Conservation (phyloP, 2,113 vertebrate species). For the Ondatra zibethicus region DNA sequence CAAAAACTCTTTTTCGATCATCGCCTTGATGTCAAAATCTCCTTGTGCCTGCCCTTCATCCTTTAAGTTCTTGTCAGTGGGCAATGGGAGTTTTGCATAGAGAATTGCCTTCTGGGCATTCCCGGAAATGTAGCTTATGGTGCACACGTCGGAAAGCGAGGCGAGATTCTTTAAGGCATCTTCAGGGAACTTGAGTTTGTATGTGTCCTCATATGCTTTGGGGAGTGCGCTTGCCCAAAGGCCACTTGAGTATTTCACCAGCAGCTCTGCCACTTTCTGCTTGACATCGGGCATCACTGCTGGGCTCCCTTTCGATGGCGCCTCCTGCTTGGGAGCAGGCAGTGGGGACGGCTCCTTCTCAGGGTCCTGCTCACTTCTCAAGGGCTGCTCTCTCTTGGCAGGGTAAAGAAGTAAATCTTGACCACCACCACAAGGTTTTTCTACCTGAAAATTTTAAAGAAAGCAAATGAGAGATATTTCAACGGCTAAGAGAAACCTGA, state of each 20-base stretch:
- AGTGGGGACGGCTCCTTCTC: slow-evolving; percentile 74
- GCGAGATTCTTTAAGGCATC: slow-evolving; percentile 89
- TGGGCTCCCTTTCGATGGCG: slow-evolving; percentile 57
- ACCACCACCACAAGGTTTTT: slow-evolving; percentile 85
- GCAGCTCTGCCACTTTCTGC: slow-evolving; percentile 89
- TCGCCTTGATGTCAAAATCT: slow-evolving; percentile 63
- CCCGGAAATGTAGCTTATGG: slow-evolving; percentile 89
- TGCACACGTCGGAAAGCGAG: slow-evolving; percentile 90
- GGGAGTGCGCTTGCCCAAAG: slow-evolving; percentile 95
- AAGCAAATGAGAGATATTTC: slow-evolving; percentile 64
- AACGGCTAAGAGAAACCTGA: slow-evolving; percentile 24
- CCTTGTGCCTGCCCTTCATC: slow-evolving; percentile 65
- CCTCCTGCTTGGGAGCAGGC: slow-evolving; percentile 72
- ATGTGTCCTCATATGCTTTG: slow-evolving; percentile 91
- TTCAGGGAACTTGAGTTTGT: slow-evolving; percentile 90
- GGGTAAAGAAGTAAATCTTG: slow-evolving; percentile 91
- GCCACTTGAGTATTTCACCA: slow-evolving; percentile 91
- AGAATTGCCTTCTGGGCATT: slow-evolving; percentile 93
- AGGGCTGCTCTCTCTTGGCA: slow-evolving; percentile 76
- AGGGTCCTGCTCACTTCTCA: slow-evolving; percentile 71
- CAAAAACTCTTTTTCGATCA: slow-evolving; percentile 77
- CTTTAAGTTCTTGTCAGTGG: slow-evolving; percentile 83
- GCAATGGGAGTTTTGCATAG: slow-evolving; percentile 86
- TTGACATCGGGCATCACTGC: slow-evolving; percentile 85
- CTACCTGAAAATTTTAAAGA: slow-evolving; percentile 87